phyloP scores from a whole-genome alignment of 2,888 invertebrate species.

The Pandemis heparana region DNA sequence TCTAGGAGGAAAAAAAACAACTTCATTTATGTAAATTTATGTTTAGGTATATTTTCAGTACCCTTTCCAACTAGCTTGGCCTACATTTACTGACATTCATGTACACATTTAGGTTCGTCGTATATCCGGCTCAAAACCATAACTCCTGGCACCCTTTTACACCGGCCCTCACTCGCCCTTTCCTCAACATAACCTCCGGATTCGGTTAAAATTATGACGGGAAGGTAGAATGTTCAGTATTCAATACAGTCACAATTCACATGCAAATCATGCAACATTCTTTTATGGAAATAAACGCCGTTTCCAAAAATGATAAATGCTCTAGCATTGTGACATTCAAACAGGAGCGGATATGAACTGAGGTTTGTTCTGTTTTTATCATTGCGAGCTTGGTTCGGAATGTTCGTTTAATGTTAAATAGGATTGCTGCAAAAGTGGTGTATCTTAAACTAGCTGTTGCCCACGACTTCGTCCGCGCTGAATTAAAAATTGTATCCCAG shows the following conservation, averaged over 20 bases:
- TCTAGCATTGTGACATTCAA: slow-evolving; percentile 12
- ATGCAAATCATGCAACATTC: slow-evolving; percentile 35
- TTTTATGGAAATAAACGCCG: slow-evolving; percentile 27
- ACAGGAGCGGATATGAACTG: neutral
- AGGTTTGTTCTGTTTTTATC: neutral
- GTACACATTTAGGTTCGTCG: slow-evolving; percentile 24
- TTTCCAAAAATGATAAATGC: slow-evolving; percentile 30
- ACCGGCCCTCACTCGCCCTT: slow-evolving; percentile 16
- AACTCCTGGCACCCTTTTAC: slow-evolving; percentile 13
- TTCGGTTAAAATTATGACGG: slow-evolving; percentile 35
- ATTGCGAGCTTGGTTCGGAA: neutral
- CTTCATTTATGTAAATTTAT: neutral
- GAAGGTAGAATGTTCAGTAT: slow-evolving; percentile 33
- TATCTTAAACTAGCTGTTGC: no score
- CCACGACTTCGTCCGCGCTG: no score
- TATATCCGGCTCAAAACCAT: slow-evolving; percentile 41
- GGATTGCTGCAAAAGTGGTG: neutral
- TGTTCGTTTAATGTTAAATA: neutral
- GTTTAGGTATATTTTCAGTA: neutral
- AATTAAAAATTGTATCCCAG: no score
- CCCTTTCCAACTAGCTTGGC: neutral
- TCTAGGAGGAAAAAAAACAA: no score
- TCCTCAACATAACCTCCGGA: slow-evolving; percentile 23
- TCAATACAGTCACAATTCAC: slow-evolving; percentile 37
- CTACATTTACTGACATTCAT: slow-evolving; percentile 22